A percentile compares a stretch with the other conserved stretches of the same genome.
phyloP scores from a whole-genome alignment of 1,140 invertebrate species.

The Temnothorax nylanderi region DNA sequence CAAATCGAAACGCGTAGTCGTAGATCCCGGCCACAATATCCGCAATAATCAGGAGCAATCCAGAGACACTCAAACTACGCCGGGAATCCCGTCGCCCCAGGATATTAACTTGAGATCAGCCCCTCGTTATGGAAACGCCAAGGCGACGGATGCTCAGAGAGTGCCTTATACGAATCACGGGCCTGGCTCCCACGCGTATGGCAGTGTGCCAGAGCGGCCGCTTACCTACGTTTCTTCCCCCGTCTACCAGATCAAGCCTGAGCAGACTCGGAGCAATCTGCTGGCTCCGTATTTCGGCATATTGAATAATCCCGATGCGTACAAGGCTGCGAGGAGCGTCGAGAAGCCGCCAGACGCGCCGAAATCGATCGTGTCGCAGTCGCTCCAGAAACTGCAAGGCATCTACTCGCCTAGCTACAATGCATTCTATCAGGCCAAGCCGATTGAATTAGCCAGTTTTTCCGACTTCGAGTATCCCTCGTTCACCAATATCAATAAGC shows the following conservation, averaged over 20 bases:
- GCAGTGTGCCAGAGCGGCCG: conserved; percentile 25
- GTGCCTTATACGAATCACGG: not conserved
- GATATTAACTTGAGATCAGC: not conserved
- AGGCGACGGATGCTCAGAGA: not conserved
- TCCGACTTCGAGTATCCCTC: conserved; percentile 37
- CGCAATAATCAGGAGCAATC: not conserved
- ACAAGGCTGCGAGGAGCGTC: conserved; percentile 3
- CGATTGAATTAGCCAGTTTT: conserved; percentile 33
- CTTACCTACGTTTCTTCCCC: not conserved
- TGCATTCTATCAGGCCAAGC: conserved; percentile 16
- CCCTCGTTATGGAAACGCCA: conserved; percentile 7
- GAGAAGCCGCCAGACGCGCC: conserved; percentile 21
- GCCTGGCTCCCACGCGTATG: not conserved
- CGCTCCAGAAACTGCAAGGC: conserved; percentile 12
- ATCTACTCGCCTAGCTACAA: conserved; percentile 27
- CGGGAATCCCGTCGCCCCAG: not conserved
- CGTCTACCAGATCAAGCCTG: not conserved
- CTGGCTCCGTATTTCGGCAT: conserved; percentile 30
- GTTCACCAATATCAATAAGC: not conserved
- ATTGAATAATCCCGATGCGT: conserved; percentile 37
- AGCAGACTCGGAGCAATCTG: not conserved
- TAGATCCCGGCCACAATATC: not conserved
- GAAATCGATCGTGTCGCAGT: conserved; percentile 26
- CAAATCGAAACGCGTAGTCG: conserved; percentile 31
- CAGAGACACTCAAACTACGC: not conserved